Percentiles rank a stretch among this genome's conserved stretches.
Conservation (phyloP, 2,888 invertebrate genomes). For the Parascotia fuliginaria region DNA sequence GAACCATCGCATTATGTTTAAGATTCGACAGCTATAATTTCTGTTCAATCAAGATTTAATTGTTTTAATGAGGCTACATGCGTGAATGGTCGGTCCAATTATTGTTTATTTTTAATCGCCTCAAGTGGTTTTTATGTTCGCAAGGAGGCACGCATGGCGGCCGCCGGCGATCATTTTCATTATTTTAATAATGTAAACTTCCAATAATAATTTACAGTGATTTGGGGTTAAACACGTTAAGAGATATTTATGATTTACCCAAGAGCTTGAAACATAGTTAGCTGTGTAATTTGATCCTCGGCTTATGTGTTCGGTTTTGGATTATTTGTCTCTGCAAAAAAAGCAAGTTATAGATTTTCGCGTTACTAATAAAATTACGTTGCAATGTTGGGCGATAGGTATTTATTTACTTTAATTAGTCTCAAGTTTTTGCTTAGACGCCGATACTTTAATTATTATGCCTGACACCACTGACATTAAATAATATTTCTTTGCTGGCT, state of each 20-base stretch:
- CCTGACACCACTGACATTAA: background rate
- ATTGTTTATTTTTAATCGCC: conserved; percentile 87
- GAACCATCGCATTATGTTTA: conserved; percentile 83
- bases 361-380: conserved; percentile 11
- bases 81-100: conserved; percentile 86
- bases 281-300: conserved; percentile 74
- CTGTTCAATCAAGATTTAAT: conserved; percentile 86
- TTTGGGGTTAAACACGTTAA: conserved; percentile 85
- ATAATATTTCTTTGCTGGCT: background rate
- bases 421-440: background rate
- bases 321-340: conserved; percentile 48
- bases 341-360: conserved; percentile 6
- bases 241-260: conserved; percentile 81
- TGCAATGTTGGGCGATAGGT: conserved; percentile 9
- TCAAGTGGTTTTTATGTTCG: conserved; percentile 84
- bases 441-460: background rate
- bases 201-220: conserved; percentile 86
- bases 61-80: conserved; percentile 86
- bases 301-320: conserved; percentile 55
- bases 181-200: conserved; percentile 86
- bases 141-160: conserved; percentile 81
- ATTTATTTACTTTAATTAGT: conserved; percentile 1
- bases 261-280: conserved; percentile 67
- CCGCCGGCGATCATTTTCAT: conserved; percentile 84
- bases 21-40: conserved; percentile 86